Evolutionary conservation across 1,140 invertebrate genomes (phyloP).

Genomic region (Eueides isabella): DNA sequence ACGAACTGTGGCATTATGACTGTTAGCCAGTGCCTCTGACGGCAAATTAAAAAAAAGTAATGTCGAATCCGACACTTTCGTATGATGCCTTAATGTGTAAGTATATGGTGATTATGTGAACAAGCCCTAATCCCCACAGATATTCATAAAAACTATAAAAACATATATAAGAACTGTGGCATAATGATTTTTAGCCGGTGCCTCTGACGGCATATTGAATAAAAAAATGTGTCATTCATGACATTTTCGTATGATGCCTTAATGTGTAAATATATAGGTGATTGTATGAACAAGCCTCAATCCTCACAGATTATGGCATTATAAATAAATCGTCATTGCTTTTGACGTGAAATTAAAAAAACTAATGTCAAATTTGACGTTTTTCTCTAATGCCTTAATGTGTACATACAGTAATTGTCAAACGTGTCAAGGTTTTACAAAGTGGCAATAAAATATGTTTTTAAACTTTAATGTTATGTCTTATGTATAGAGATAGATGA

Average conservation of each 20-base stretch:
- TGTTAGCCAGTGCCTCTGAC: slow-evolving; percentile 55
- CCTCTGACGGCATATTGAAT: slow-evolving; percentile 24
- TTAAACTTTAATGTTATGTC: neutral
- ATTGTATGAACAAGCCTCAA: no score
- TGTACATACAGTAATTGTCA: slow-evolving; percentile 14
- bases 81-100: slow-evolving; percentile 26
- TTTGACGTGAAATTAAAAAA: slow-evolving; percentile 15
- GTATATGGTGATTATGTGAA: slow-evolving; percentile 2
- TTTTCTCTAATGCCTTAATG: slow-evolving; percentile 28
- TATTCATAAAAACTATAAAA: slow-evolving; percentile 63
- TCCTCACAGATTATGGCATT: slow-evolving; percentile 44
- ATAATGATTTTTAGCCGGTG: slow-evolving; percentile 70
- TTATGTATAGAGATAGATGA: neutral
- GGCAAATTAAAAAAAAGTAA: slow-evolving; percentile 51
- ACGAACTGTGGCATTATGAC: slow-evolving; percentile 71
- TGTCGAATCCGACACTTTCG: slow-evolving; percentile 36
- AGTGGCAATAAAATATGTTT: slow-evolving; percentile 8
- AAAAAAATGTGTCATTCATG: no score
- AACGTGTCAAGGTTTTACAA: slow-evolving; percentile 7
- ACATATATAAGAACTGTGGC: slow-evolving; percentile 62
- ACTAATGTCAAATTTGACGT: slow-evolving; percentile 31
- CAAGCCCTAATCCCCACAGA: slow-evolving; percentile 44
- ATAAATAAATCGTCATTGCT: neutral
- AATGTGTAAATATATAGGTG: slow-evolving; percentile 12
- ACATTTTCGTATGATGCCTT: slow-evolving; percentile 35